Evolutionary conservation across 2,888 invertebrate species (phyloP).

Genomic region (Sinhomidia bicolor): DNA sequence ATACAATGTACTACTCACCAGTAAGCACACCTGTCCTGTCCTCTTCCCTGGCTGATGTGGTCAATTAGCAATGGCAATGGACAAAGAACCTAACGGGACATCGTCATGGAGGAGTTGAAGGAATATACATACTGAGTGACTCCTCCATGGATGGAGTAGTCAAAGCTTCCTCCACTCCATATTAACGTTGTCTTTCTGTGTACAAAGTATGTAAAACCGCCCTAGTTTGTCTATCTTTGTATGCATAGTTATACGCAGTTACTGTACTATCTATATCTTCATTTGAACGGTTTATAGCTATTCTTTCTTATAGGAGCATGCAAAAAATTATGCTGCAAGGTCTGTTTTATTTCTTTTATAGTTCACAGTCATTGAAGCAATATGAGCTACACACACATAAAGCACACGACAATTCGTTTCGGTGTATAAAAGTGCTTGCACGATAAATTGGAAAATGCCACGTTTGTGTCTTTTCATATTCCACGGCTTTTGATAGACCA

Average conservation of each 20-base stretch:
- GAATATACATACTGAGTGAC: background rate
- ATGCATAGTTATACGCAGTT: too few relatives aligned
- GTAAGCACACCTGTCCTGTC: background rate
- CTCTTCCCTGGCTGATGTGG: background rate
- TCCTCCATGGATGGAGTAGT: constrained; percentile 6
- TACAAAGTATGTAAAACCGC: background rate
- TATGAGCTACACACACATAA: too few relatives aligned
- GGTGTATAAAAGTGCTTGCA: too few relatives aligned
- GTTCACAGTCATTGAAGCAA: background rate
- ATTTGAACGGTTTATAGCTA: background rate
- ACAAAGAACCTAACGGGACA: background rate
- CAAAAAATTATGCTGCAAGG: constrained; percentile 40
- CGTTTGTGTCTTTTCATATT: background rate
- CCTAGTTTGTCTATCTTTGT: background rate
- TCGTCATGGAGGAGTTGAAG: background rate
- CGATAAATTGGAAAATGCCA: too few relatives aligned
- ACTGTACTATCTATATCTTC: background rate
- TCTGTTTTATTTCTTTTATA: background rate
- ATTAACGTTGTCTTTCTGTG: too few relatives aligned
- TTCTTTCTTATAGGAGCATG: background rate
- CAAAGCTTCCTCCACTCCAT: background rate
- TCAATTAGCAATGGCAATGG: constrained; percentile 7
- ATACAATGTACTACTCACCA: too few relatives aligned
- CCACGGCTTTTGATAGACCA: background rate
- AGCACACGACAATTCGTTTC: background rate